phyloP scores from a whole-genome alignment of 2,797 vertebrate genomes.

The Melanotaenia maccullochi region DNA sequence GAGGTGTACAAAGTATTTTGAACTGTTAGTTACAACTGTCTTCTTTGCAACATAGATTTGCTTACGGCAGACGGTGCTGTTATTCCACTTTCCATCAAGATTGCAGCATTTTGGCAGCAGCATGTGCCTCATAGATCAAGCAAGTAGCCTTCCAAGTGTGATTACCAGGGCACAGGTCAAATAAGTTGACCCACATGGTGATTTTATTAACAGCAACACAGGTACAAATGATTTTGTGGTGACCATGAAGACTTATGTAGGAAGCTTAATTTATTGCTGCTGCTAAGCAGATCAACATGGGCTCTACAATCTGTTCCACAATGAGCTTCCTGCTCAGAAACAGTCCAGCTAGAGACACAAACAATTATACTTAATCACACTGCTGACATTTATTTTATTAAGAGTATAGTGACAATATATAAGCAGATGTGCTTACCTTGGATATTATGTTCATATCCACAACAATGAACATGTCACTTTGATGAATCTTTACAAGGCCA shows the following conservation, averaged over 20 bases:
- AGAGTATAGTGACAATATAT: constrained; percentile 67
- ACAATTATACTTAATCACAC: neutral
- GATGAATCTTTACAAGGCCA: neutral
- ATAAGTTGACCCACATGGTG: constrained; percentile 63
- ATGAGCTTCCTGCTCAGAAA: neutral
- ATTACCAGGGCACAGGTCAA: constrained; percentile 31
- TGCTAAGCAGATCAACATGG: neutral
- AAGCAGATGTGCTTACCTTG: constrained; percentile 75
- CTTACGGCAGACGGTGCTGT: constrained; percentile 70
- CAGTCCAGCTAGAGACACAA: neutral
- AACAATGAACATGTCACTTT: constrained; percentile 9
- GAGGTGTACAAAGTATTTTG: neutral
- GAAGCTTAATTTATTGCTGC: neutral
- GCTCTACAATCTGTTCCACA: neutral
- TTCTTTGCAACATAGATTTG: constrained; percentile 21
- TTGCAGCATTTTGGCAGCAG: constrained; percentile 46
- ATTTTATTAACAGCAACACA: constrained; percentile 63
- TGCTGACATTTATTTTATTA: neutral
- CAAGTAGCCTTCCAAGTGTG: constrained; percentile 67
- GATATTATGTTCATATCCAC: constrained; percentile 60
- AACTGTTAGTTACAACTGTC: neutral
- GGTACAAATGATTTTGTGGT: constrained; percentile 64
- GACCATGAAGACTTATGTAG: constrained; percentile 53
- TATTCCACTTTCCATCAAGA: constrained; percentile 70
- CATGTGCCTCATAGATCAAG: constrained; percentile 60